Conservation (phyloP, 2,888 invertebrate species). For the Itoplectis maculator region DNA sequence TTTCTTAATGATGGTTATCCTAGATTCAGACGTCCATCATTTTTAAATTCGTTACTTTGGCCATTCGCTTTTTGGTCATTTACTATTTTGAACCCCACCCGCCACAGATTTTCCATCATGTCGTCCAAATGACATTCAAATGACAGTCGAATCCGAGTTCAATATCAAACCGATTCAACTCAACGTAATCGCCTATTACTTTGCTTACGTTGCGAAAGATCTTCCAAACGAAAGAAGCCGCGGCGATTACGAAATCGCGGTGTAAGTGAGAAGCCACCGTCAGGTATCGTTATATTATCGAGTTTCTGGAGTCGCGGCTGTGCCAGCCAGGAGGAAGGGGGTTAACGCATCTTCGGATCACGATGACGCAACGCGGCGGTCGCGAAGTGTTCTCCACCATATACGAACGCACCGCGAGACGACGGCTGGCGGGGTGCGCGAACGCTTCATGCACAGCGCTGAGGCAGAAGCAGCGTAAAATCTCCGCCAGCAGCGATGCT, state of each 20-base stretch:
- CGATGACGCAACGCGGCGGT: constrained; percentile 53
- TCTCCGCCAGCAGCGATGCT: constrained; percentile 53
- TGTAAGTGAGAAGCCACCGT: constrained; percentile 22
- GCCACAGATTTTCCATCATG: too few relatives aligned
- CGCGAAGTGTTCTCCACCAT: constrained; percentile 53
- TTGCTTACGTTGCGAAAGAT: background rate
- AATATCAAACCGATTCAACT: constrained; percentile 7
- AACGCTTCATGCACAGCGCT: constrained; percentile 32
- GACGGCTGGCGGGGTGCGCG: constrained; percentile 5
- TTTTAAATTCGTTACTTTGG: too few relatives aligned
- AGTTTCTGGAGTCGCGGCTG: constrained; percentile 14
- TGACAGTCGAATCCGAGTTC: background rate
- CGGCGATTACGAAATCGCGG: constrained; percentile 41
- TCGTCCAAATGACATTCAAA: background rate
- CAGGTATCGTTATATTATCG: constrained; percentile 49
- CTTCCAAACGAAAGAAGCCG: constrained; percentile 18
- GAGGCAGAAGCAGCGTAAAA: constrained; percentile 53
- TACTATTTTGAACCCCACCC: too few relatives aligned
- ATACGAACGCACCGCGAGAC: constrained; percentile 46
- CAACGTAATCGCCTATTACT: background rate
- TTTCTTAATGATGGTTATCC: too few relatives aligned
- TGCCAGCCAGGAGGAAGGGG: constrained; percentile 15
- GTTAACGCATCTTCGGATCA: constrained; percentile 46
- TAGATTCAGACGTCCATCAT: too few relatives aligned
- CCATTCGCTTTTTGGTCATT: too few relatives aligned